A percentile compares a stretch with the other conserved stretches of the same genome.
Evolutionary conservation across 2,113 vertebrate genomes (phyloP).

Genomic region (Uropsilus gracilis): DNA sequence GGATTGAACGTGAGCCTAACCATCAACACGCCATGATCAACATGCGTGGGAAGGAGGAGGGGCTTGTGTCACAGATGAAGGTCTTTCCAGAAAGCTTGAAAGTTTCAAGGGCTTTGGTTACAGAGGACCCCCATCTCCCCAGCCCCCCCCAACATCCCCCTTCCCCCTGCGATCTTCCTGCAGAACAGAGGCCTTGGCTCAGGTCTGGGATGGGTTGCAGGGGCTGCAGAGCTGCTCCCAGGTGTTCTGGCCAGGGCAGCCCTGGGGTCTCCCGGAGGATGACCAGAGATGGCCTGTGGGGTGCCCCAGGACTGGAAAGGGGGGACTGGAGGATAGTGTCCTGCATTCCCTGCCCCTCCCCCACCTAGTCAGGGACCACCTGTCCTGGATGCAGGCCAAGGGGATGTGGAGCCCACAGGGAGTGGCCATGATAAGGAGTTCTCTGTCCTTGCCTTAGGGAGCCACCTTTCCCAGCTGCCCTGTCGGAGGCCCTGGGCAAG

Average conservation of each 20-base stretch:
- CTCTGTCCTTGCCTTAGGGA: no score
- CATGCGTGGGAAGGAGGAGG: not conserved
- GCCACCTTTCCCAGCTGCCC: no score
- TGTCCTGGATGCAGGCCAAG: no score
- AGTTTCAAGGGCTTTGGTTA: not conserved
- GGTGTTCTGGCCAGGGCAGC: not conserved
- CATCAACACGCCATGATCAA: not conserved
- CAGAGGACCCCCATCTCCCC: not conserved
- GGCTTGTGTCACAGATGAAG: not conserved
- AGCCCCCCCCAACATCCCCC: not conserved
- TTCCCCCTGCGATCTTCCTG: not conserved
- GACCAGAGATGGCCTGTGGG: no score
- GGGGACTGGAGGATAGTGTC: not conserved
- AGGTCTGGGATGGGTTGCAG: rapidly evolving
- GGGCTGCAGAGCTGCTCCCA: not conserved
- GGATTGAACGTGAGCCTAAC: not conserved
- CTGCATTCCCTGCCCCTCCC: rapidly evolving
- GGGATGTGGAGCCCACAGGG: rapidly evolving
- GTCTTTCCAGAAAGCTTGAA: not conserved
- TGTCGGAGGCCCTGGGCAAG: no score
- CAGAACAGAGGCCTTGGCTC: no score
- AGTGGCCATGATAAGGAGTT: not conserved
- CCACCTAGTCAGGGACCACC: no score
- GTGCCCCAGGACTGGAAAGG: not conserved
- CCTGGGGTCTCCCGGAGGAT: no score